Evolutionary conservation across 1,140 invertebrate genomes (phyloP).

Genomic region (Penaeus indicus): DNA sequence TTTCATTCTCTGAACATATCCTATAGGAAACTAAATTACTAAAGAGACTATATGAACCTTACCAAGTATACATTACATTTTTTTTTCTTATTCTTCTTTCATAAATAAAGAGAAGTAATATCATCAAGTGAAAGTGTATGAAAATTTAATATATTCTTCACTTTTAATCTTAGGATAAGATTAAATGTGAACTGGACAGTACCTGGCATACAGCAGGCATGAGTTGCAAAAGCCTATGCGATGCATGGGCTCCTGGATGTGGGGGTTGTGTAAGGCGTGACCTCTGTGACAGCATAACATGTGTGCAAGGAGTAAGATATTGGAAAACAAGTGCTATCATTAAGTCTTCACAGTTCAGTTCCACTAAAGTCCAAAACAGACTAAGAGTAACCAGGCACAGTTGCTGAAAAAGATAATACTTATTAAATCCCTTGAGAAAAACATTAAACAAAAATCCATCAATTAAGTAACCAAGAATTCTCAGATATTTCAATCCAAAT

Average conservation of each 20-base stretch:
- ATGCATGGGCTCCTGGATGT: constrained; percentile 80
- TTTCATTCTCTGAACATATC: not conserved
- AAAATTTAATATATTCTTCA: too few relatives aligned
- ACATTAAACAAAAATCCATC: not conserved
- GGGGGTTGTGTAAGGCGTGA: constrained; percentile 82
- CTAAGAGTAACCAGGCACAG: constrained; percentile 91
- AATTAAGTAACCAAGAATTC: not conserved
- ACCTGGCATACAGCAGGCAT: constrained; percentile 76
- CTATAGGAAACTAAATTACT: too few relatives aligned
- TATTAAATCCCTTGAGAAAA: not conserved
- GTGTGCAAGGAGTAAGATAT: constrained; percentile 89
- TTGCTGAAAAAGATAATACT: constrained; percentile 73
- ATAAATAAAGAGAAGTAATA: too few relatives aligned
- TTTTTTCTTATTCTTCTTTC: too few relatives aligned
- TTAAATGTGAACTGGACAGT: not conserved
- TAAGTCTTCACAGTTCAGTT: constrained; percentile 96
- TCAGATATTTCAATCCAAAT: not conserved
- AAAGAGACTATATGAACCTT: too few relatives aligned
- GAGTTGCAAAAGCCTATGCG: constrained; percentile 86
- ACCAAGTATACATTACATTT: too few relatives aligned
- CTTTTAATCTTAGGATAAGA: too few relatives aligned
- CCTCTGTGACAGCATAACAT: constrained; percentile 88
- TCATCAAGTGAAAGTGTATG: too few relatives aligned
- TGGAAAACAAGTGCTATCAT: constrained; percentile 92
- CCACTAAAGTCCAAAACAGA: constrained; percentile 90